Base-by-base conservation (phyloP, 2,113 vertebrate genomes). In the Noctilio leporinus region DNA sequence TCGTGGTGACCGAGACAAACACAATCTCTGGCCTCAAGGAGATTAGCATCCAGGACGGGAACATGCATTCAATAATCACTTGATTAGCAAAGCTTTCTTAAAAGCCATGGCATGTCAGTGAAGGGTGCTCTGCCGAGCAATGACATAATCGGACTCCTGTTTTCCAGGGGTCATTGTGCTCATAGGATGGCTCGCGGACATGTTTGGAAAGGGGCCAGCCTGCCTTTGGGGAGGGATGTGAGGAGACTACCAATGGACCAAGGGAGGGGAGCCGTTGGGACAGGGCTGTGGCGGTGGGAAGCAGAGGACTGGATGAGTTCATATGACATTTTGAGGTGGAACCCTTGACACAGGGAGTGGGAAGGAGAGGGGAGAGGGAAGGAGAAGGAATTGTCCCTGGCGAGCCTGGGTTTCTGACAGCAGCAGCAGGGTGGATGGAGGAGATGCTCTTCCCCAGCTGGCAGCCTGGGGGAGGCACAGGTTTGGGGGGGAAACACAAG, bases 121-220 rank as follows among this genome's bases (percentile, higher is more conserved):
- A 95, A 96, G 35, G 26, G 72, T 77, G 59, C 45, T 57, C 35
- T 77, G 65, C 84, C 0, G 84, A 90, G 84, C 89, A 87, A 90
- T 97, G 94, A 97, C 94, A 95, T 92, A 45, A 96, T 93, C 70
- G 7, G 47, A 45, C 57, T 75, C 94, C 80, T 91, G 85, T 78
- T 91, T 86, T 57, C 92, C 91, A 94, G 84, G 92, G 90, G 67
- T 94, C 51, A 14, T 51, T 86, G 76, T 87, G 64, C 86, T n/a
- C 30, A 22, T 30, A 28, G 80, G 83, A 47, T 49, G 87, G 82
- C 78, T 81, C 73, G 93, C 0, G 10, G 72, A 38, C 40, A 2
- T 11, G 72, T 28, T 19, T 94, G 97, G 96, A 93, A 73, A 78
- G 73, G 94, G 84, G 92, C 96, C 96, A 95, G 88, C 1, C 16